Evolutionary conservation across 2,888 invertebrate genomes (phyloP), one percentile per base, ranked within the genome.

Genomic region (Heteromurus nitidus): DNA sequence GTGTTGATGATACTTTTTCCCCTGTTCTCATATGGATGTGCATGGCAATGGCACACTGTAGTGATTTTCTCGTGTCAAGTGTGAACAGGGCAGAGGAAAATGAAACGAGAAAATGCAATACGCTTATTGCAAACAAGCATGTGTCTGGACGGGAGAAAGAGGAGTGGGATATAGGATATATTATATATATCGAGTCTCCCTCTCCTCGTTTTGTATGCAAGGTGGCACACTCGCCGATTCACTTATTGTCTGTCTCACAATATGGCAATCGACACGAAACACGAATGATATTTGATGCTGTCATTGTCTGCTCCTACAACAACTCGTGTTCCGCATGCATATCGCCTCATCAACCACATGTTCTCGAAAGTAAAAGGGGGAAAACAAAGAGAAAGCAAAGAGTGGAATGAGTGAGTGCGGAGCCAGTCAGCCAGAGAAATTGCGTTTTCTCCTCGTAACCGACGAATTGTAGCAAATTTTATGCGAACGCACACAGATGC

Each of bases 261-360:
- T 30, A 62, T 53, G 55, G 55, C 75, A 65, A 65, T 65, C 55
- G 65, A 67, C 67, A 67, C 55, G 42, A 67, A 75, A 26, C 67
- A 67, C 65, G 42, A 75, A 62, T 62, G 62, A 62, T 62, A 62
- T 62, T 62, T 62, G 62, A 62, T 62, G 62, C 31, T 62, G 62
- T 70, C 69, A 58, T 50, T 70, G 58, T 69, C 53, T 53, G 26
- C 26, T 72, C 24, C 5, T 26, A 26, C 50, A 24, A 47, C 20
- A 67, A 26, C n/a, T 20, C 75, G 75, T 76, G 75, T 68, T 76
- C 47, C 24, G 76, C 76, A 76, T 76, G 31, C 24, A 55, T 76
- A 68, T 68, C 47, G 24, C 68, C 76, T 76, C 76, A 76, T 76
- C 76, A 68, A 9, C 31, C 47, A 44, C 50, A 74, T 60, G 26